These are phyloP conservation scores for Pristionchus fissidentatus DNA, from an alignment of 2,888 invertebrate genomes.

Conservation along the genomic window DNA sequence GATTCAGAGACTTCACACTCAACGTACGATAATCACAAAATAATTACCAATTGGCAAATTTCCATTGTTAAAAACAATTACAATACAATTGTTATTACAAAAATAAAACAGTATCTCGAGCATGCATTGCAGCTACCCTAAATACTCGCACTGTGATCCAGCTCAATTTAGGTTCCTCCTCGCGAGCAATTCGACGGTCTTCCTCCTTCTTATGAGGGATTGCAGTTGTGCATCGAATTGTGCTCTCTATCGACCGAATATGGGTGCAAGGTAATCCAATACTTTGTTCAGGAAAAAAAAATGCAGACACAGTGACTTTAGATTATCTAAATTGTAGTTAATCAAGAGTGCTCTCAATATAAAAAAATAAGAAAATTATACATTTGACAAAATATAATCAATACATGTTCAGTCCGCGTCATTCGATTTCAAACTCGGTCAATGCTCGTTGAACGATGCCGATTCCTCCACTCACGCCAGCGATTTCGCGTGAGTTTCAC, in stretches of 20 bases:
- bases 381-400: background rate
- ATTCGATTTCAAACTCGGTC: constrained; percentile 20
- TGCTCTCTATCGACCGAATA: constrained; percentile 71
- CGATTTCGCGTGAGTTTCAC: constrained; percentile 18
- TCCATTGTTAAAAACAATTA: background rate
- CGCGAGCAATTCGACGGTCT: constrained; percentile 73
- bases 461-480: constrained; percentile 24
- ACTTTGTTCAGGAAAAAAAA: background rate
- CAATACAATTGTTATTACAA: too few relatives aligned
- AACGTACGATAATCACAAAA: constrained; percentile 56
- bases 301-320: background rate
- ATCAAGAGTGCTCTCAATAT: background rate
- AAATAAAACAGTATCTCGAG: too few relatives aligned
- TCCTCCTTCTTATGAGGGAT: constrained; percentile 70
- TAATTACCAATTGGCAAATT: too few relatives aligned
- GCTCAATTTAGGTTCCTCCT: constrained; percentile 52
- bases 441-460: constrained; percentile 40
- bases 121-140: background rate
- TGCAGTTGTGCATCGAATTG: constrained; percentile 73
- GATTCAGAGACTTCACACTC: constrained; percentile 72
- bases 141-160: background rate
- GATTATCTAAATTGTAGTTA: background rate
- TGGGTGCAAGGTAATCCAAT: constrained; percentile 62
- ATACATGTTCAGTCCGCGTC: constrained; percentile 33
- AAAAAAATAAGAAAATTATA: background rate